These are phyloP conservation scores for Mormyrus proboscirostris DNA, from an alignment of 2,797 vertebrate genomes.

Conservation along the genomic window DNA sequence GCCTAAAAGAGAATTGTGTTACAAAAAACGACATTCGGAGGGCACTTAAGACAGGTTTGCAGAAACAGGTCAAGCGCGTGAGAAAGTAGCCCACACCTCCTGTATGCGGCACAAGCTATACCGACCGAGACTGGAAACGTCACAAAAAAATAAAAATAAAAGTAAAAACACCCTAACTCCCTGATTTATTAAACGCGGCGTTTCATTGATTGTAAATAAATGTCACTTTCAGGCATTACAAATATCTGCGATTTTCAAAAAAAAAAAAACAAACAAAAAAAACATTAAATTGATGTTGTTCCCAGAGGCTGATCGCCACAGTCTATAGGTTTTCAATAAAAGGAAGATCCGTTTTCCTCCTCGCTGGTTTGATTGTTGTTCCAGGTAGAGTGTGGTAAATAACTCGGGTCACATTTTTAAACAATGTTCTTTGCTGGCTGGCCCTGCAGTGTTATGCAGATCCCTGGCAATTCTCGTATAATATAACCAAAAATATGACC, in stretches of 20 bases:
- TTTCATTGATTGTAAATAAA: background rate
- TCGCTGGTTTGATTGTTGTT: background rate
- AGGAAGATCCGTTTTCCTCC: background rate
- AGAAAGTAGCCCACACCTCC: background rate
- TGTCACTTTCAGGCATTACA: background rate
- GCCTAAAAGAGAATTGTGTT: constrained; percentile 16
- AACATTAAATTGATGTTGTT: background rate
- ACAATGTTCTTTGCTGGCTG: background rate
- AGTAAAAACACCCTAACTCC: background rate
- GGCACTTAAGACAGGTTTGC: background rate
- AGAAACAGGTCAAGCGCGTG: background rate
- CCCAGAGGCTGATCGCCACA: background rate
- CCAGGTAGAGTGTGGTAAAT: background rate
- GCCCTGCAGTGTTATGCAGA: background rate
- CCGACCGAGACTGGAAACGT: background rate
- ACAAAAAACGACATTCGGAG: background rate
- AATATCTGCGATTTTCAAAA: background rate
- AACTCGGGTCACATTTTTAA: background rate
- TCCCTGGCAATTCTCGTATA: background rate
- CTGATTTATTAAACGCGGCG: constrained; percentile 6
- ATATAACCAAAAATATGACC: background rate
- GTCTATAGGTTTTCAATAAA: constrained; percentile 4
- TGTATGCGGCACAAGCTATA: background rate
- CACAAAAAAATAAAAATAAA: background rate
- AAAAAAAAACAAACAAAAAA: background rate